Evolutionary conservation across 1,140 invertebrate genomes (phyloP).

Genomic region (Drosophila takahashii): DNA sequence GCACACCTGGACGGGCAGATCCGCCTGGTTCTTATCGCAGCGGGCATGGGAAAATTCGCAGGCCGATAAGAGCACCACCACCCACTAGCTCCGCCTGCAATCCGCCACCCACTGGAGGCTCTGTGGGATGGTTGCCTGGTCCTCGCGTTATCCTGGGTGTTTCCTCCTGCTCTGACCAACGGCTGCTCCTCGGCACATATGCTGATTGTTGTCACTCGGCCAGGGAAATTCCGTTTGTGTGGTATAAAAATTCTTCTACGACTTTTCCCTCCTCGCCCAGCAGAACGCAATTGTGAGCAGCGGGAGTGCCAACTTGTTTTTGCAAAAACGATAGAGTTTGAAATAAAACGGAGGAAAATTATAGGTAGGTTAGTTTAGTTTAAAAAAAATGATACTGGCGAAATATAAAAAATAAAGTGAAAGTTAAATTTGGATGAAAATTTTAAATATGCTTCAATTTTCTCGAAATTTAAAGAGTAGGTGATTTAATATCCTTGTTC

Average conservation of each 20-base stretch:
- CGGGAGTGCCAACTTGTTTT: neutral
- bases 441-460: no score
- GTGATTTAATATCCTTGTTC: no score
- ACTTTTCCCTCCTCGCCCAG: slow-evolving; percentile 7
- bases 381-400: neutral
- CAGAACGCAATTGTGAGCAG: slow-evolving; percentile 3
- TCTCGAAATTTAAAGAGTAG: no score
- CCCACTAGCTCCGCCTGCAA: neutral
- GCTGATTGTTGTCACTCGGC: slow-evolving; percentile 8
- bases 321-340: neutral
- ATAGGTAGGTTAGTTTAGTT: neutral
- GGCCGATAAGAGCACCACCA: slow-evolving; percentile 30
- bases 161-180: neutral
- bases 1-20: slow-evolving; percentile 26
- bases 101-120: slow-evolving; percentile 24
- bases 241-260: slow-evolving; percentile 16
- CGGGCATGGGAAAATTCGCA: slow-evolving; percentile 28
- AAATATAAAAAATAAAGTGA: neutral
- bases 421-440: neutral
- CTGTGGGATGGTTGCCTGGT: neutral
- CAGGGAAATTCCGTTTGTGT: slow-evolving; percentile 1
- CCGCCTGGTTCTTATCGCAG: slow-evolving; percentile 35
- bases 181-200: neutral
- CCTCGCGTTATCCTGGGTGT: neutral
- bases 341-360: neutral